Base-by-base conservation (phyloP, 37 sponge, comb jelly and placozoan genomes). In the Crambe crambe region DNA sequence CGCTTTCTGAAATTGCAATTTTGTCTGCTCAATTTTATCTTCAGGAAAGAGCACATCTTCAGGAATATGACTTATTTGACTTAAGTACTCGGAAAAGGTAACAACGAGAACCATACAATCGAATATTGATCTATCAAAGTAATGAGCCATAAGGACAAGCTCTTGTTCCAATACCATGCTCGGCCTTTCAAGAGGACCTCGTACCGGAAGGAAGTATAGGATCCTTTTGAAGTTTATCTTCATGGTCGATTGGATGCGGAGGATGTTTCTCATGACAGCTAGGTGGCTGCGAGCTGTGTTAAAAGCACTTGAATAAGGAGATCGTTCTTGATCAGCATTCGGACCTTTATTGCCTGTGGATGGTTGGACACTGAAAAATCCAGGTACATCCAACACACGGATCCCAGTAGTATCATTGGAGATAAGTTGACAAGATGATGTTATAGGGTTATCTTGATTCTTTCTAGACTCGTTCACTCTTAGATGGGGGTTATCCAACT, bases 81-180 rank as follows among this genome's bases (percentile, higher is more conserved):
- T 59, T 17, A 21, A 61, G 40, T 25, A 34, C 1, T 34, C 23
- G 23, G 29, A 25, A 1, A 61, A 22, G 1, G 77, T 76, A 21
- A 61, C 72, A 4, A 84, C 85, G 40, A 84, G 43, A 29, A 84
- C 72, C 77, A 84, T 84, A 34, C 37, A 41, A 12, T 70, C 44
- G 23, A 84, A 84, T 36, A 84, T 69, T 23, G 21, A 21, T 17
- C 15, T 38, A 18, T 70, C 77, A 57, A 84, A 84, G 25, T 41
- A 59, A 42, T 68, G 12, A 1, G 63, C 20, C 44, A 76, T 38
- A 15, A 63, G 30, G 17, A 68, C 1, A n/a, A 84, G 37, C 22
- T 84, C 74, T 25, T 60, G 40, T 32, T 69, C 37, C 2, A 76
- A 29, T 42, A 31, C 17, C 36, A 56, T 58, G 34, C 42, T 51